Evolutionary conservation across 2,113 vertebrate genomes (phyloP).

Genomic region (Campylomormyrus tamandua): DNA sequence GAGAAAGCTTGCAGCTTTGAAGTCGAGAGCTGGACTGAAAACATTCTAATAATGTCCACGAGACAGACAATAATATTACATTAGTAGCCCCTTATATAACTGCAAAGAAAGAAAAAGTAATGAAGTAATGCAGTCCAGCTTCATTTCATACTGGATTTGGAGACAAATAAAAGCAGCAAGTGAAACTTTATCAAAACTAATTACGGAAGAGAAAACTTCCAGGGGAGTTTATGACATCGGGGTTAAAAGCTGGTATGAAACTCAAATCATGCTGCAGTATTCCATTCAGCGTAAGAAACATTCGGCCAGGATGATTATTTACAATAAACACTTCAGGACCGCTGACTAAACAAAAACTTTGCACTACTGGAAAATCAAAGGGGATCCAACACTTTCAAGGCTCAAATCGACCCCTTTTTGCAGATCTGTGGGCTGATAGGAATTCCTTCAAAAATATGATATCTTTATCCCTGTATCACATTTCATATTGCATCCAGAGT

Average conservation of each 20-base stretch:
- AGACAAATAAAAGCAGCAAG: neutral
- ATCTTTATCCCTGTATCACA: constrained; percentile 4
- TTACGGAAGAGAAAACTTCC: neutral
- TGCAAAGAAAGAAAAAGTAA: neutral
- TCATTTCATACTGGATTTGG: neutral
- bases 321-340: neutral
- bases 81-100: neutral
- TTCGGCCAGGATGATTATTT: neutral
- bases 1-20: neutral
- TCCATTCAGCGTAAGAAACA: neutral
- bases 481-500: neutral
- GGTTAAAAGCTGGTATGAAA: neutral
- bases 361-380: neutral
- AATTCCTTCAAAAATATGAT: constrained; percentile 22
- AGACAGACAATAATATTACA: neutral
- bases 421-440: constrained; percentile 20
- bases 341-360: neutral
- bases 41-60: neutral
- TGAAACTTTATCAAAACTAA: neutral
- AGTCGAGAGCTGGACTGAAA: neutral
- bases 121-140: neutral
- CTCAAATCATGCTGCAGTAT: neutral
- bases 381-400: constrained; percentile 13
- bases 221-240: neutral
- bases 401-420: constrained; percentile 24